Percentiles rank a stretch among this genome's conserved stretches.
Conservation (phyloP, 2,797 vertebrate species). For the Carduelis carduelis region DNA sequence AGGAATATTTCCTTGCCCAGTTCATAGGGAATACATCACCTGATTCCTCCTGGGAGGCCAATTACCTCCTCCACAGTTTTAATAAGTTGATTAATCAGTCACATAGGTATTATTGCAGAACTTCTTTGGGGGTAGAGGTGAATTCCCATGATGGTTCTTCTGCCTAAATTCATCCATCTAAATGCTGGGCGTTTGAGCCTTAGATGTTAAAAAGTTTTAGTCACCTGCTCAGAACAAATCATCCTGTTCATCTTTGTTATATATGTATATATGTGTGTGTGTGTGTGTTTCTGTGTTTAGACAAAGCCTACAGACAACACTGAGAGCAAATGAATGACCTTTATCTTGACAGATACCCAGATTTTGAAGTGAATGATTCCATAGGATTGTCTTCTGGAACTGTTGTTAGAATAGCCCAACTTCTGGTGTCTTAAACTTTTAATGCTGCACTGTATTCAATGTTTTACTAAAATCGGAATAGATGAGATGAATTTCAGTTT, state of each 20-base stretch:
- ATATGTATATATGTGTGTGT: too few relatives aligned
- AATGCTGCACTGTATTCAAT: rapidly evolving
- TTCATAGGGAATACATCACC: neutral
- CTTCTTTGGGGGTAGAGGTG: neutral
- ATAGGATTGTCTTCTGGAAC: neutral
- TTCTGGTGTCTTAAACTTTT: neutral
- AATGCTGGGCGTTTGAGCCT: neutral
- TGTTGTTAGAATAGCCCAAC: neutral
- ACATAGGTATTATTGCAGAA: neutral
- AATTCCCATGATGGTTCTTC: neutral
- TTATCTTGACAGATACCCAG: neutral
- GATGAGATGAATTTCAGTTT: neutral
- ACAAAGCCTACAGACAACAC: neutral
- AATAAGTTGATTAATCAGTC: neutral
- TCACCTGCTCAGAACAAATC: neutral
- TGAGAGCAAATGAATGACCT: neutral
- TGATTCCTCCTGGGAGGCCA: neutral
- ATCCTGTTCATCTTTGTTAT: neutral
- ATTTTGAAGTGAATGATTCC: neutral
- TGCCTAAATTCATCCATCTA: neutral
- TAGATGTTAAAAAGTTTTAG: neutral
- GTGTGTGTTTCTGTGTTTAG: neutral
- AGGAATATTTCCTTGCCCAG: neutral
- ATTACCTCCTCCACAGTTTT: neutral
- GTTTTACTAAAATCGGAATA: neutral